These are phyloP conservation scores for Tryphoninae sp. DNA, from an alignment of 2,888 invertebrate genomes.

Conservation along the genomic window DNA sequence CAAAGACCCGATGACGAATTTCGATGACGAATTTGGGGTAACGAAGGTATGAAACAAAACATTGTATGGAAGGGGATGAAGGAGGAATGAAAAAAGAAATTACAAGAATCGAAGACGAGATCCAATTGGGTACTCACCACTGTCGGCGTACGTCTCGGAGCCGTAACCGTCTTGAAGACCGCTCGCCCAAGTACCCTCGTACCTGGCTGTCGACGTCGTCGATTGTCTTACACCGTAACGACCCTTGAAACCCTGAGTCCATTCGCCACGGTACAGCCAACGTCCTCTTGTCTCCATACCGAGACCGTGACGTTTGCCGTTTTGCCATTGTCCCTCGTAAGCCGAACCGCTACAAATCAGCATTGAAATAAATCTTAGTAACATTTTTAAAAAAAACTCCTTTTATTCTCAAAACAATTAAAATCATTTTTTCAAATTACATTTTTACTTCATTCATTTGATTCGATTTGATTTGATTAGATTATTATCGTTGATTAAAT, in stretches of 20 bases:
- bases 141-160: slow-evolving; percentile 99
- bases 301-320: slow-evolving; percentile 98
- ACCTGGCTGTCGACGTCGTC: slow-evolving; percentile 96
- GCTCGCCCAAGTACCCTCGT: slow-evolving; percentile 99
- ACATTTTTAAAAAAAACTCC: neutral
- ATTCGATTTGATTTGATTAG: too few relatives aligned
- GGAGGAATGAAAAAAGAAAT: neutral
- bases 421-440: too few relatives aligned
- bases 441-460: too few relatives aligned
- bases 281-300: slow-evolving; percentile 98
- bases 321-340: slow-evolving; percentile 99
- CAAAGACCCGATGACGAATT: neutral
- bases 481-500: too few relatives aligned
- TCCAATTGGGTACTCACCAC: slow-evolving; percentile 87
- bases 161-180: slow-evolving; percentile 99
- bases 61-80: neutral
- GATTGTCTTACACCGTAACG: slow-evolving; percentile 99
- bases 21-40: neutral
- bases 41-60: neutral
- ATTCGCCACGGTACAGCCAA: slow-evolving; percentile 98
- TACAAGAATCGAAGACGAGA: slow-evolving; percentile 20
- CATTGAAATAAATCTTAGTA: slow-evolving; percentile 19
- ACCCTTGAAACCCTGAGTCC: slow-evolving; percentile 99
- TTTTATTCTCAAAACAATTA: too few relatives aligned
- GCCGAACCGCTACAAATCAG: slow-evolving; percentile 90